Base-by-base conservation (phyloP, 2,888 invertebrate genomes). In the Dyspetes luteomarginatus region DNA sequence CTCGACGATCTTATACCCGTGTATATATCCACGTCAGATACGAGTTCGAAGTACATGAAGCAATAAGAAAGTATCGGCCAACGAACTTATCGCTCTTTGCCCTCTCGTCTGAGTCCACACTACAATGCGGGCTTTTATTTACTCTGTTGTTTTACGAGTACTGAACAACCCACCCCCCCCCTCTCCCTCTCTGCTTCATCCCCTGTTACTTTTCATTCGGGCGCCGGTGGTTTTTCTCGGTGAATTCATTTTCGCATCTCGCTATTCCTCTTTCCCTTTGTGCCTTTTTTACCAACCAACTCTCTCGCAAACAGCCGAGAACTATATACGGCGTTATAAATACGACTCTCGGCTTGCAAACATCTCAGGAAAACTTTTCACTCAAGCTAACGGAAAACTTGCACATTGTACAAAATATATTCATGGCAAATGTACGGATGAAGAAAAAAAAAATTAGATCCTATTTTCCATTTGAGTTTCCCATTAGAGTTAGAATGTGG, bases 1-100 rank as follows among this genome's bases (percentile, higher is more conserved):
- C 36, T 30, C 3, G 1, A 4, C 50, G 22, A 17, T 19, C 28
- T 15, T 67, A n/a, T n/a, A n/a, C 30, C 48, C 48, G 5, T 36
- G 26, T 48, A 15, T 52, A 56, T 43, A 24, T 65, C 56, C 19
- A n/a, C 17, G 56, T 67, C 48, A 30, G 56, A 64, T 28, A 64
- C 24, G 28, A n/a, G 56, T 58, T 56, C 48, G 48, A 74, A 67
- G 56, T 74, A 67, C 26, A 56, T 68, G 28, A 43, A 26, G 55
- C 68, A 76, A 69, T 76, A 76, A 69, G 68, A 62, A 76, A 69
- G 43, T 76, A 69, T 76, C 52, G 62, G 24, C 76, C 43, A 24
- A 24, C 5, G 12, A 68, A 62, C 55, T 76, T 76, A 69, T 55
- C 52, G 76, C 60, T 50, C 43, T 60, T 76, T 69, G 60, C 68